phyloP scores from a whole-genome alignment of 1,140 invertebrate genomes.

The Pemphigus obesinymphae region DNA sequence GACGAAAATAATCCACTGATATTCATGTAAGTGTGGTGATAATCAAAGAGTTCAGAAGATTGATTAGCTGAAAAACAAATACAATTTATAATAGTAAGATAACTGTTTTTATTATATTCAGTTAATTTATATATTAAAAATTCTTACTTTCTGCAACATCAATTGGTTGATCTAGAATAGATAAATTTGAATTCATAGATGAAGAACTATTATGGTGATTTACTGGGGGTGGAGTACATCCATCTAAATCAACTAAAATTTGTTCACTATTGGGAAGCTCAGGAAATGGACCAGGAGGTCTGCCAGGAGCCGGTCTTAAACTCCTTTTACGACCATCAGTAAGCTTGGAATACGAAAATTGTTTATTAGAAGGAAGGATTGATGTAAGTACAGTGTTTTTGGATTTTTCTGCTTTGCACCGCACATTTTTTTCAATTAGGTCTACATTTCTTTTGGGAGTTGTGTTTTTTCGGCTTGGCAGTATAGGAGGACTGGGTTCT shows the following conservation, averaged over 20 bases:
- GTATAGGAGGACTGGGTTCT: constrained; percentile 2
- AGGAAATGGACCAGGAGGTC: constrained; percentile 44
- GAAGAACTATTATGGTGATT: not conserved
- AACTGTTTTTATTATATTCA: not conserved
- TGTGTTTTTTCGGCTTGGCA: constrained; percentile 31
- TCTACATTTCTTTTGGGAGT: not conserved
- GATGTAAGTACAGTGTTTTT: constrained; percentile 30
- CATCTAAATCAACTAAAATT: constrained; percentile 43
- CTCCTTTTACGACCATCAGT: constrained; percentile 57
- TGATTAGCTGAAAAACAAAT: constrained; percentile 29
- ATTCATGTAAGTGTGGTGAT: constrained; percentile 52
- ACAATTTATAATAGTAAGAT: not conserved
- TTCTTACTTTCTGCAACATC: constrained; percentile 52
- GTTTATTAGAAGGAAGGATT: constrained; percentile 56
- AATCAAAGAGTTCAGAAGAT: constrained; percentile 44
- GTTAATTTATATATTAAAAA: not conserved
- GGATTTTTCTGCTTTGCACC: constrained; percentile 16
- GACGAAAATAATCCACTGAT: constrained; percentile 46
- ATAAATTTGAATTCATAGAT: constrained; percentile 47
- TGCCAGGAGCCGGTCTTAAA: constrained; percentile 43
- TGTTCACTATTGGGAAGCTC: constrained; percentile 3
- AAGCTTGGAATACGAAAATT: constrained; percentile 72
- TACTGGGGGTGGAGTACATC: constrained; percentile 11
- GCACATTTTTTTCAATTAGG: not conserved
- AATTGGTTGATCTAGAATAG: constrained; percentile 72